phyloP scores from a whole-genome alignment of 30 jellyfish, hydroid and myxozoan species.

The Chironex yamaguchii region DNA sequence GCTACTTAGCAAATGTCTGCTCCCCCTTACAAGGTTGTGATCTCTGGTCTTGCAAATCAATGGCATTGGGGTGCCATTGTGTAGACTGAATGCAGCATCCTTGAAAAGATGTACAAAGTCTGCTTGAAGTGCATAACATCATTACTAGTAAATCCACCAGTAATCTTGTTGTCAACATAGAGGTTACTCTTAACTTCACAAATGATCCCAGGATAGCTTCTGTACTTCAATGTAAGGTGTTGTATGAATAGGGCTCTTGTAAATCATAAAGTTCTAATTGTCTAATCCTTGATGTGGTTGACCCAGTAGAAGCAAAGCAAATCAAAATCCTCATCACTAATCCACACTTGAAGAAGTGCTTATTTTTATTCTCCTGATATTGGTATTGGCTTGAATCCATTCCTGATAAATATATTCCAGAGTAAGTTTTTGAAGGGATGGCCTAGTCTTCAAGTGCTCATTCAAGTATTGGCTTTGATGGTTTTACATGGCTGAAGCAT shows the following conservation, averaged over 20 bases:
- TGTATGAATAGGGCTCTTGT: conserved; percentile 41
- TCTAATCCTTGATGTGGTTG: conserved; percentile 5
- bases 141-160: conserved; percentile 49
- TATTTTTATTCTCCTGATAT: too few relatives aligned
- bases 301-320: conserved; percentile 73
- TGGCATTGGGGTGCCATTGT: conserved; percentile 79
- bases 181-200: conserved; percentile 48
- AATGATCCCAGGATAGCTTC: background rate
- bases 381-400: too few relatives aligned
- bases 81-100: conserved; percentile 58
- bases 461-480: too few relatives aligned
- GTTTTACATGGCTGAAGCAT: too few relatives aligned
- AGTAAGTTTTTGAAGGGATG: too few relatives aligned
- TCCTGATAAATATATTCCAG: too few relatives aligned
- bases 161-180: conserved; percentile 66
- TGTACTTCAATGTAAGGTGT: conserved; percentile 19
- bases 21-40: background rate
- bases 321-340: too few relatives aligned
- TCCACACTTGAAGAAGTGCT: too few relatives aligned
- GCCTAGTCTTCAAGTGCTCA: too few relatives aligned
- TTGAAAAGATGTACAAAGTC: conserved; percentile 28
- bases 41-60: conserved; percentile 7
- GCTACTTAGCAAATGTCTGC: conserved; percentile 61
- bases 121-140: conserved; percentile 41
- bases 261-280: conserved; percentile 12